Percentiles rank a stretch among this genome's conserved stretches.
phyloP scores from a whole-genome alignment of 2,113 vertebrate species.

The Vulpes vulpes region DNA sequence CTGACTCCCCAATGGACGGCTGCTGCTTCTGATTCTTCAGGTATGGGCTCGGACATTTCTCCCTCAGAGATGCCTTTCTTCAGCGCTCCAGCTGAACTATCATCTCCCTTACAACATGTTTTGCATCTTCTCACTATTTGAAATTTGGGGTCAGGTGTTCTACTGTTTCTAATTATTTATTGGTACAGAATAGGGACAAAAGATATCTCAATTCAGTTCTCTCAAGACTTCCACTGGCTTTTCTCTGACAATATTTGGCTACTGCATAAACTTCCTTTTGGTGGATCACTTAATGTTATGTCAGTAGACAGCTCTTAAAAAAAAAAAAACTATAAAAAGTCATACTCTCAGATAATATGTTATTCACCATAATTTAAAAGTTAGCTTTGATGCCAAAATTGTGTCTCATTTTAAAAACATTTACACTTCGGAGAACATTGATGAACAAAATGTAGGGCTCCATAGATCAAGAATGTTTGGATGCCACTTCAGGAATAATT shows the following conservation, averaged over 20 bases:
- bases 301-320: neutral
- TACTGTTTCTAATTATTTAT: neutral
- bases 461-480: conserved; percentile 59
- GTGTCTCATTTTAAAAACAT: conserved; percentile 5
- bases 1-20: accelerated
- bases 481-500: conserved; percentile 81
- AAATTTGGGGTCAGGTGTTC: accelerated
- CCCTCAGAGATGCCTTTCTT: neutral
- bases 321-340: neutral
- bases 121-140: neutral
- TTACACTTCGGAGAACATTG: conserved; percentile 15
- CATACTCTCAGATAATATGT: neutral
- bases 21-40: too few relatives aligned
- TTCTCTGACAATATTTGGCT: neutral
- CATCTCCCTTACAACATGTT: neutral
- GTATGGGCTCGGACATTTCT: neutral
- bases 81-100: neutral
- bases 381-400: conserved; percentile 41
- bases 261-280: neutral
- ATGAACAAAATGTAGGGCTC: neutral
- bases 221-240: neutral
- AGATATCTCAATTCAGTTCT: neutral
- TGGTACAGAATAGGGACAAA: neutral
- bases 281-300: neutral
- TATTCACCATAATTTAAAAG: conserved; percentile 45